phyloP scores from a whole-genome alignment of 2,888 invertebrate genomes.

The Drosophila buzzatii region DNA sequence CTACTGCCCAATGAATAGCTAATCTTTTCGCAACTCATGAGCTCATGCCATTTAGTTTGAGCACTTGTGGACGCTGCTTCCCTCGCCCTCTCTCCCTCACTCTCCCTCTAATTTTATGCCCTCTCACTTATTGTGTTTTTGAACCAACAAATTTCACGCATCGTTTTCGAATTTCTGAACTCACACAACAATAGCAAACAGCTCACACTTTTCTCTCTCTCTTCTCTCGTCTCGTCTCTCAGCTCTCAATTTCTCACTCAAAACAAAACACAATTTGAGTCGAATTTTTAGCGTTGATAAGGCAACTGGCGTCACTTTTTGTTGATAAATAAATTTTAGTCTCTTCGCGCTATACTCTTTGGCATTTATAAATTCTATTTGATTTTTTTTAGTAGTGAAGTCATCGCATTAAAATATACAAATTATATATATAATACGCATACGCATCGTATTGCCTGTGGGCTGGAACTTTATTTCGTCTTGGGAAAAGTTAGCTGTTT shows the following conservation, averaged over 20 bases:
- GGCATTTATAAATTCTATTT: conserved; percentile 45
- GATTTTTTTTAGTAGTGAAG: conserved; percentile 51
- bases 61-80: not conserved
- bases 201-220: conserved; percentile 1
- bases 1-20: conserved; percentile 10
- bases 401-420: conserved; percentile 67
- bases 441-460: conserved; percentile 18
- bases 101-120: not conserved
- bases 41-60: conserved; percentile 53
- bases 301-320: conserved; percentile 61
- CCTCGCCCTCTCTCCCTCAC: not conserved
- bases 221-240: not conserved
- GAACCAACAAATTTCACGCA: conserved; percentile 68
- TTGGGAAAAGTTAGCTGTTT: not conserved
- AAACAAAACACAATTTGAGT: conserved; percentile 63
- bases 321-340: conserved; percentile 67
- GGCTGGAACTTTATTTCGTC: conserved; percentile 29
- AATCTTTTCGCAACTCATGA: conserved; percentile 35
- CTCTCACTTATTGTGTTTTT: conserved; percentile 67
- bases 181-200: conserved; percentile 25
- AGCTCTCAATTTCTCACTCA: conserved; percentile 51
- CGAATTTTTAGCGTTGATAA: conserved; percentile 46
- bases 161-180: conserved; percentile 55
- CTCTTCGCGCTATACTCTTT: conserved; percentile 37
- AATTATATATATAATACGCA: conserved; percentile 1